These are phyloP conservation scores for Brachionus paranguensis DNA, from an alignment of 1,140 invertebrate genomes.

Conservation along the genomic window DNA sequence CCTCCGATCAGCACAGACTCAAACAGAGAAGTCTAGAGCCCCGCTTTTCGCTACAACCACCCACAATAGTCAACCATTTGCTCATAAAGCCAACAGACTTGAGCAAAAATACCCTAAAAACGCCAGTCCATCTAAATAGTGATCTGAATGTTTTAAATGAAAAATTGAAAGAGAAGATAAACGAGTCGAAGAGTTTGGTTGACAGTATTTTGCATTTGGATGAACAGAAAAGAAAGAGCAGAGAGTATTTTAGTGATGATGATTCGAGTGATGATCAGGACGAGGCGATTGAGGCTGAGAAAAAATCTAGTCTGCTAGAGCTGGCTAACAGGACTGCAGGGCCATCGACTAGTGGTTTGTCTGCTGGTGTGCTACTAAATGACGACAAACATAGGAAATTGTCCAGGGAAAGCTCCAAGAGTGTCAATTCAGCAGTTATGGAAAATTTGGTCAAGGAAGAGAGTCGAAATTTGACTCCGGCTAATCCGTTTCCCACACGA, in stretches of 20 bases:
- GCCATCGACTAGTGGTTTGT: neutral
- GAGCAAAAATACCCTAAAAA: constrained; percentile 22
- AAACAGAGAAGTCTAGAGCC: neutral
- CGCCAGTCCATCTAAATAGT: neutral
- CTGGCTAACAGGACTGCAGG: neutral
- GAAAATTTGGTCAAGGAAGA: constrained; percentile 37
- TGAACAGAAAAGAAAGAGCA: neutral
- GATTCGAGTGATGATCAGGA: neutral
- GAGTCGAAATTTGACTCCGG: neutral
- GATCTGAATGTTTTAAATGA: neutral
- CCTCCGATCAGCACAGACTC: constrained; percentile 11
- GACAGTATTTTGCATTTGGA: neutral
- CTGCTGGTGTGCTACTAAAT: neutral
- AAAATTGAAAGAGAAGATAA: neutral
- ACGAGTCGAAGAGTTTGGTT: neutral
- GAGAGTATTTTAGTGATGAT: neutral
- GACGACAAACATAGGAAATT: neutral
- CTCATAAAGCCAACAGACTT: constrained; percentile 16
- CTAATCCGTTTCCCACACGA: constrained; percentile 35
- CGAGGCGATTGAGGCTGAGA: neutral
- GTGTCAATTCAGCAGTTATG: neutral
- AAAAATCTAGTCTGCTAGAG: neutral
- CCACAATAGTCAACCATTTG: constrained; percentile 21
- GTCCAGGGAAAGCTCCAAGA: constrained; percentile 4
- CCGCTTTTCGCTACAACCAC: neutral